Evolutionary conservation across 1,140 invertebrate genomes (phyloP).

Genomic region (Drosophila tani): DNA sequence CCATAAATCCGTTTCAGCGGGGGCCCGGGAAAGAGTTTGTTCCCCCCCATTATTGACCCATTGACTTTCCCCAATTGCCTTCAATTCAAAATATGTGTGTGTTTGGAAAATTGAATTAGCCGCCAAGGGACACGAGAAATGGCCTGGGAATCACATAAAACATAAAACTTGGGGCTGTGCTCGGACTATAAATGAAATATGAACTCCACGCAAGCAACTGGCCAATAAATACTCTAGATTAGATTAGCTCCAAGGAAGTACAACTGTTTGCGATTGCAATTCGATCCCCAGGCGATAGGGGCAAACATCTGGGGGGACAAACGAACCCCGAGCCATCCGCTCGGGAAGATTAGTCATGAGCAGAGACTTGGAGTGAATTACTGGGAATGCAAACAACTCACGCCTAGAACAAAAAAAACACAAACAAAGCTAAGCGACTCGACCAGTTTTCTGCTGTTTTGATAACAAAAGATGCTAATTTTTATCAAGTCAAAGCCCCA

Average conservation of each 20-base stretch:
- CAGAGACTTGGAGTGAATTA: constrained; percentile 20
- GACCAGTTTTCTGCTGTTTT: constrained; percentile 31
- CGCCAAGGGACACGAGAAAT: constrained; percentile 7
- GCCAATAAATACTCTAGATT: constrained; percentile 45
- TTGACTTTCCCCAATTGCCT: constrained; percentile 64
- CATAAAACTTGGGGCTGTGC: not conserved
- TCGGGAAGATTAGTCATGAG: constrained; percentile 28
- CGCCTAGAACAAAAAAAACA: constrained; percentile 27
- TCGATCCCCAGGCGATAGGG: constrained; percentile 25
- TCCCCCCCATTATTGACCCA: constrained; percentile 51
- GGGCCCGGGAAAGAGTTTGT: constrained; percentile 10
- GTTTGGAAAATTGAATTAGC: constrained; percentile 58
- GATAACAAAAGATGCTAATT: constrained; percentile 75
- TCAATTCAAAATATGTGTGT: constrained; percentile 53
- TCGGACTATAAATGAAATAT: constrained; percentile 21
- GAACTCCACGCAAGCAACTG: constrained; percentile 20
- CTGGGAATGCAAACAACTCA: constrained; percentile 40
- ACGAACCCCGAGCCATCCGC: constrained; percentile 8
- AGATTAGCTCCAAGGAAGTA: constrained; percentile 29
- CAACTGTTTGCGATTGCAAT: constrained; percentile 52
- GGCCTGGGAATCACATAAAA: no score
- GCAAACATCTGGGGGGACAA: constrained; percentile 26
- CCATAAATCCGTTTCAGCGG: constrained; percentile 10
- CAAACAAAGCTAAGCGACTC: constrained; percentile 4
- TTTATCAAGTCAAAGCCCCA: constrained; percentile 28